phyloP scores from a whole-genome alignment of 2,797 vertebrate species.

The Megalops cyprinoides region DNA sequence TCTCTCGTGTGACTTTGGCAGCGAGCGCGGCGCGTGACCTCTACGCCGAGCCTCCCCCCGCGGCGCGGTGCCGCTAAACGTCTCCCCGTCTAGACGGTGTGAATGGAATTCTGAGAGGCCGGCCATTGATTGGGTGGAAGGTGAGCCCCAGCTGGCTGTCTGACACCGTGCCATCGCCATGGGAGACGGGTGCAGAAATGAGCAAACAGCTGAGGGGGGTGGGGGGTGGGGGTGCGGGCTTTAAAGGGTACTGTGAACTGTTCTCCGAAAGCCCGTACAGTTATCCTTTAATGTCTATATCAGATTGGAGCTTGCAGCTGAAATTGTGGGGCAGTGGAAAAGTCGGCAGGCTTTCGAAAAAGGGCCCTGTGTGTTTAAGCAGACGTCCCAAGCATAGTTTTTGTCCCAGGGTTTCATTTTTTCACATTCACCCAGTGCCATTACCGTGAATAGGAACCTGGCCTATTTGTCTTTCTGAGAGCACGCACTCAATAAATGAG shows the following conservation, averaged over 20 bases:
- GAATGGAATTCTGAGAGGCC: conserved; percentile 67
- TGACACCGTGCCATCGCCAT: conserved; percentile 40
- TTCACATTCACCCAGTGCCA: too few relatives aligned
- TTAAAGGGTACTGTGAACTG: conserved; percentile 16
- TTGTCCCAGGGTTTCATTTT: too few relatives aligned
- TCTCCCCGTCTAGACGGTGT: conserved; percentile 71
- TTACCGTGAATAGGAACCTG: too few relatives aligned
- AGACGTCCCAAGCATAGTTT: too few relatives aligned
- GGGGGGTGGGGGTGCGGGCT: not conserved
- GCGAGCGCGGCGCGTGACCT: conserved; percentile 38
- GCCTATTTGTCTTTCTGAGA: too few relatives aligned
- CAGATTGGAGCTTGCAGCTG: too few relatives aligned
- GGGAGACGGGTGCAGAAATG: conserved; percentile 42
- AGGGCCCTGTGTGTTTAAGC: too few relatives aligned
- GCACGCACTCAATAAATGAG: too few relatives aligned
- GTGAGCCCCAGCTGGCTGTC: conserved; percentile 49
- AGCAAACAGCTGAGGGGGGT: conserved; percentile 47
- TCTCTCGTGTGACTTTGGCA: not conserved
- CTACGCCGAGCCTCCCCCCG: conserved; percentile 32
- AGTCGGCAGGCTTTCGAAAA: too few relatives aligned
- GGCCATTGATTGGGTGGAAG: conserved; percentile 57
- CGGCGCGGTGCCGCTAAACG: conserved; percentile 47
- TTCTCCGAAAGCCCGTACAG: not conserved
- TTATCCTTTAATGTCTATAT: too few relatives aligned
- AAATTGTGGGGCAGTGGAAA: too few relatives aligned